Evolutionary conservation across 2,888 invertebrate genomes (phyloP), one percentile per base, ranked within the genome.

Genomic region (Hydriomena furcata): DNA sequence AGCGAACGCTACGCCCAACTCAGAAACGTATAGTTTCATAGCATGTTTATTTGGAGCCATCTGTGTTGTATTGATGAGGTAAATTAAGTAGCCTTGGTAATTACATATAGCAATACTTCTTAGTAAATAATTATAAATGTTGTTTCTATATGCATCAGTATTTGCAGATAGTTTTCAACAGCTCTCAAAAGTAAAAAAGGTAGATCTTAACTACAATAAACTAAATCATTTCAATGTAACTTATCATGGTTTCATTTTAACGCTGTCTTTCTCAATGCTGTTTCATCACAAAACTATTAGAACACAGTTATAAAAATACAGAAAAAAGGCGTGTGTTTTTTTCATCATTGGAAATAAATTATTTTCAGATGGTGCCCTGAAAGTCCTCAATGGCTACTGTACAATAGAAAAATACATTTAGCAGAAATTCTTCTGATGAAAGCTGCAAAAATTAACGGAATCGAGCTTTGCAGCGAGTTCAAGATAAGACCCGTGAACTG

Each of bases 401-500:
- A 66, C 51, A 86, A 82, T 42, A 77, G 82, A 49, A 82, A 79
- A 65, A 81, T 84, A 52, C 12, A 46, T 1, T 38, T 60, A 42
- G 87, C 90, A 7, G 90, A 90, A 65, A 69, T 68, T 31, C 55
- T 76, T 31, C 55, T 90, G n/a, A 55, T 60, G n/a, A 60, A 66
- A 11, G 88, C 86, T 5, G 85, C 85, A 1, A 66, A 70, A 50
- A 75, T 58, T 38, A 89, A 89, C 51, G 68, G 72, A 17, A 69
- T 82, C n/a, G 58, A 58, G 35, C 66, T 88, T 35, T 85, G 81
- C 60, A 71, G 69, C 8, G 75, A 80, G 49, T 89, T 90, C 67
- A 88, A 83, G 74, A 89, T 90, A 70, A 78, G 88, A 37, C 90
- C 90, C 21, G 75, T 87, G 30, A 82, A 87, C 72, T 70, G 85